Percentiles rank a stretch among this genome's conserved stretches.
Conservation (phyloP, 2,797 vertebrate species). For the Sebastes goodei region DNA sequence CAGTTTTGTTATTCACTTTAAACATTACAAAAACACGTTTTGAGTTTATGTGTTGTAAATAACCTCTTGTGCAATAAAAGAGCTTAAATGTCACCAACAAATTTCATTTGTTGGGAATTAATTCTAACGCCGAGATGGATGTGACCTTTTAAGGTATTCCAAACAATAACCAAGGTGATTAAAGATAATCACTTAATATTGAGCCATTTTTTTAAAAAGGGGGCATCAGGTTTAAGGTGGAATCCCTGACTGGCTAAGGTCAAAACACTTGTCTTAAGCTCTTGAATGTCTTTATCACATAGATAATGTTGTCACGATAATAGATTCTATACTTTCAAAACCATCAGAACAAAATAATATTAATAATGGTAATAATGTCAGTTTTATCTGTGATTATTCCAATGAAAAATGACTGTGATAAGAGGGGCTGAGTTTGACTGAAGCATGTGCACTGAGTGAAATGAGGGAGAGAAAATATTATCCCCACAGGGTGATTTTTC, state of each 20-base stretch:
- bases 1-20: not conserved
- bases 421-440: constrained; percentile 20
- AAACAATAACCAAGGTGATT: constrained; percentile 90
- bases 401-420: constrained; percentile 24
- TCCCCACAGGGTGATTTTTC: constrained; percentile 16
- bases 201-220: not conserved
- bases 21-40: constrained; percentile 10
- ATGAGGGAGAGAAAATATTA: constrained; percentile 33
- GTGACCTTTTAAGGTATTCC: constrained; percentile 90
- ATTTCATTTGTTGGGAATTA: constrained; percentile 87
- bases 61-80: constrained; percentile 24
- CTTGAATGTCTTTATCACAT: constrained; percentile 18
- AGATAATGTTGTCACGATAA: not conserved
- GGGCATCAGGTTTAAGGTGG: constrained; percentile 32
- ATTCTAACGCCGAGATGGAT: constrained; percentile 70
- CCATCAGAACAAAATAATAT: constrained; percentile 10
- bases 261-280: not conserved
- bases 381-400: constrained; percentile 3
- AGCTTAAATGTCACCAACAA: constrained; percentile 58
- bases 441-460: constrained; percentile 5
- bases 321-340: not conserved
- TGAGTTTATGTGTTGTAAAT: not conserved
- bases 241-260: constrained; percentile 30
- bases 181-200: constrained; percentile 83
- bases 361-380: not conserved